Conservation (phyloP, 2,113 vertebrate species). For the Acinonyx jubatus region DNA sequence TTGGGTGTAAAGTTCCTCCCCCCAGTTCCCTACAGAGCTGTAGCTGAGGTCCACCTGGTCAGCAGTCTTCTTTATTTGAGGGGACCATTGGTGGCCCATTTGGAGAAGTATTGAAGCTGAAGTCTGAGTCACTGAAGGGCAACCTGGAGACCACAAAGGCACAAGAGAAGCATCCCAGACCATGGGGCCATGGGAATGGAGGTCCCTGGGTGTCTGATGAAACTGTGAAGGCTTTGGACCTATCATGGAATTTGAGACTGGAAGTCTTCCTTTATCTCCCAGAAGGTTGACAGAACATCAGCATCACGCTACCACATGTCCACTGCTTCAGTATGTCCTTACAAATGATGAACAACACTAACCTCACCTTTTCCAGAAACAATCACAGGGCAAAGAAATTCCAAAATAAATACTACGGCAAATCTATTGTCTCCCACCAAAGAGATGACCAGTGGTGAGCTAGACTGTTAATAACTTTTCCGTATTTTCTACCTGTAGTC, state of each 20-base stretch:
- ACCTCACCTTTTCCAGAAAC: background rate
- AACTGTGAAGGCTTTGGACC: background rate
- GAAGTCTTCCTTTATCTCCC: background rate
- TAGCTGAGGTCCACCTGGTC: background rate
- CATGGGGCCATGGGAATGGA: background rate
- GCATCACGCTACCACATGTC: too few species aligned
- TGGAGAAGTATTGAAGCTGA: background rate
- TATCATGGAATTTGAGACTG: background rate
- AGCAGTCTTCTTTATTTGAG: background rate
- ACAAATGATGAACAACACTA: rapidly evolving
- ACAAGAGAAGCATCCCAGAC: background rate
- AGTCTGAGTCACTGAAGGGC: rapidly evolving
- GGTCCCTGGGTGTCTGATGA: rapidly evolving
- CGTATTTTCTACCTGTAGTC: background rate
- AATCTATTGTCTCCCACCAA: background rate
- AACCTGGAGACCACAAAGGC: background rate
- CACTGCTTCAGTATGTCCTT: too few species aligned
- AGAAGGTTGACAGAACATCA: background rate
- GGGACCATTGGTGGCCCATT: background rate
- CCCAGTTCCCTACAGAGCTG: rapidly evolving
- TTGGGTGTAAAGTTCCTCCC: too few species aligned
- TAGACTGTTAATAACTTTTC: background rate
- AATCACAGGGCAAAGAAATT: background rate
- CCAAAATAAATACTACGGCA: background rate
- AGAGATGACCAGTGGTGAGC: background rate